Base-by-base conservation (phyloP, 1,140 invertebrate species). In the Trichonephila clavipes region DNA sequence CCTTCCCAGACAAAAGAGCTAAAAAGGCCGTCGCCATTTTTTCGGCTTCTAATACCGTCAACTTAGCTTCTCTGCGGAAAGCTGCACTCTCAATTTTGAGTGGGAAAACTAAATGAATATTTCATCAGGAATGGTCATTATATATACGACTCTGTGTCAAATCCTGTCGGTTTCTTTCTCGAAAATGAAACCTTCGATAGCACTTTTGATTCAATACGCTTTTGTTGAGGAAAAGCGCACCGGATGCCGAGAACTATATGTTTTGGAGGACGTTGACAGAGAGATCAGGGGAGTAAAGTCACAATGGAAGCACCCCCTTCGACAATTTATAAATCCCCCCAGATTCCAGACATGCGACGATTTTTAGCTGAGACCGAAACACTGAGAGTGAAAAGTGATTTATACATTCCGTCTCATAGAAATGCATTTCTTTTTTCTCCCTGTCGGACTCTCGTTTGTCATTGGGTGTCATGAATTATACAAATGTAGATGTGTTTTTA, bases 301-400 rank as follows among this genome's bases (percentile, higher is more conserved):
- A 40, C 44, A n/a, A 58, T 59, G 58, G 83, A 59, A 85, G 83
- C n/a, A 21, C 44, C 51, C 83, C 28, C 34, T 58, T 24, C 8
- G 51, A 59, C 83, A 85, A 85, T 85, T 85, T 85, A 85, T 85
- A 85, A 85, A 85, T 85, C 83, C 83, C 72, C 28, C 83, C 82
- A 85, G 51, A 85, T 85, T 85, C 40, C 7, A 18, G 72, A 34
- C 72, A 44, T 81, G 40, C 18, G 83, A 85, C 83, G 66, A 19
- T 64, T 40, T 77, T 40, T 77, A 77, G 72, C 72, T 4, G 28
- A 40, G 10, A 18, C 28, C 28, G 24, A 85, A 58, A 19, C 10
- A 18, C 3, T 10, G 28, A 44, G 28, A 28, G 83, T 59, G 83
- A 85, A 61, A 85, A 85, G 83, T 85, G 83, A 85, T 85, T 85